Evolutionary conservation across 2,113 vertebrate genomes (phyloP).

Genomic region (Verasper variegatus): DNA sequence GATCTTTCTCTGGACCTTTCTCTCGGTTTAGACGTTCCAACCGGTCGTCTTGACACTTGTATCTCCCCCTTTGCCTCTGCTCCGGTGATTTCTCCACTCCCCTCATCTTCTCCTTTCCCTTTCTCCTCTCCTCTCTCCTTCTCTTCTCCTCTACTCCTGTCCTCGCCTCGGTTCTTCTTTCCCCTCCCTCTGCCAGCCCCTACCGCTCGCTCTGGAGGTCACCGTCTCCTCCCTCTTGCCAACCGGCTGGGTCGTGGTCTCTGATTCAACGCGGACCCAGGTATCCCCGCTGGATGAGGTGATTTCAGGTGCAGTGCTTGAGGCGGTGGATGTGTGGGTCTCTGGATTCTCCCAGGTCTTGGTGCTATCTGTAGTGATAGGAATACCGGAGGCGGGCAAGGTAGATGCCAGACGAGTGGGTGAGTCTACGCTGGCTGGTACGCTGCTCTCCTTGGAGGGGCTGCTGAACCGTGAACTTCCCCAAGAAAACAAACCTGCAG

Average conservation of each 20-base stretch:
- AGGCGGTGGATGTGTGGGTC: constrained; percentile 21
- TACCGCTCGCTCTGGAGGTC: constrained; percentile 59
- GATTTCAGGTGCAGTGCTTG: constrained; percentile 38
- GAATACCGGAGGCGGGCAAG: constrained; percentile 33
- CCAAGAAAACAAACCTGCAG: constrained; percentile 70
- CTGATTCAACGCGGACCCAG: constrained; percentile 59
- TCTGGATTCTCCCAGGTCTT: constrained; percentile 44
- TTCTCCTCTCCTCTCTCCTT: constrained; percentile 56
- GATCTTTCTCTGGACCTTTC: constrained; percentile 72
- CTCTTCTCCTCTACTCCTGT: constrained; percentile 45
- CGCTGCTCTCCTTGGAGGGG: constrained; percentile 29
- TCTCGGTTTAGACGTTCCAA: constrained; percentile 69
- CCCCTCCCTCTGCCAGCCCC: constrained; percentile 72
- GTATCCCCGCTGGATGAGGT: constrained; percentile 27
- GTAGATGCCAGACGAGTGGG: constrained; percentile 53
- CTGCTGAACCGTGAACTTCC: constrained; percentile 60
- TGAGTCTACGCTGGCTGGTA: constrained; percentile 50
- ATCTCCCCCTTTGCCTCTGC: constrained; percentile 79
- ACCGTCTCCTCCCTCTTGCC: constrained; percentile 57
- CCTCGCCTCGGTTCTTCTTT: constrained; percentile 74
- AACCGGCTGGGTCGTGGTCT: constrained; percentile 53
- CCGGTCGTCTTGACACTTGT: constrained; percentile 73
- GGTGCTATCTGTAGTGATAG: constrained; percentile 38
- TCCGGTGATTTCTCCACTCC: constrained; percentile 70
- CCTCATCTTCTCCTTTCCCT: constrained; percentile 69